Base-by-base conservation (phyloP, 2,797 vertebrate genomes). In the Schizopygopsis malacanthus region DNA sequence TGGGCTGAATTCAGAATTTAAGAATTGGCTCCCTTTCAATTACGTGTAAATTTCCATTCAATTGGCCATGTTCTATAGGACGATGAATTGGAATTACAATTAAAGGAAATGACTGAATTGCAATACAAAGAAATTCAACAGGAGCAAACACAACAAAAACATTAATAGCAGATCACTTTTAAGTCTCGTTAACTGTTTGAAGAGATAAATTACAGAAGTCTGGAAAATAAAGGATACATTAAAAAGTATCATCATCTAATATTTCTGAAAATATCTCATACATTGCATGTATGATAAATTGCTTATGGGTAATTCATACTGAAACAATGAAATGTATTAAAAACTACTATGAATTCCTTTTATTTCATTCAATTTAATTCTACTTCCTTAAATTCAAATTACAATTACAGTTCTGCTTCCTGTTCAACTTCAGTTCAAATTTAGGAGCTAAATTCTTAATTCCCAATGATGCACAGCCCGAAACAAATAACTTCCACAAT, bases 1-100 rank as follows among this genome's bases (percentile, higher is more conserved):
- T 81, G 20, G 45, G 63, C 79, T 69, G 39, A 37, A 50, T 69
- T 81, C 61, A 80, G 59, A 80, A 80, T 80, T 37, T 47, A 67
- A 22, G 75, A 78, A 78, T 56, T n/a, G 39, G 20, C 52, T 59
- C 52, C 12, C 1, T 59, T 77, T 77, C 13, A 80, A 25, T 78
- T 25, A 79, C 16, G 12, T 18, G 54, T 11, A 1, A 5, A 61
- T 59, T 61, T 41, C 1, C 25, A 15, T 78, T 61, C 37, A 25
- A 13, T 6, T 43, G 37, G 13, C 33, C 52, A 39, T n/a, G 50
- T 39, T 54, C 22, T 22, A 59, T 43, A 15, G 22, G 12, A 4
- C 25, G 37, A 78, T 41, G 37, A 8, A 39, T 4, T 59, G 1
- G 37, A 39, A 77, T 6, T 56, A 37, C 28, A n/a, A 59, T 5